Evolutionary conservation across 2,113 vertebrate species (phyloP), one percentile per base, ranked within the genome.

Genomic region (Sterrhoptilus dennistouni): DNA sequence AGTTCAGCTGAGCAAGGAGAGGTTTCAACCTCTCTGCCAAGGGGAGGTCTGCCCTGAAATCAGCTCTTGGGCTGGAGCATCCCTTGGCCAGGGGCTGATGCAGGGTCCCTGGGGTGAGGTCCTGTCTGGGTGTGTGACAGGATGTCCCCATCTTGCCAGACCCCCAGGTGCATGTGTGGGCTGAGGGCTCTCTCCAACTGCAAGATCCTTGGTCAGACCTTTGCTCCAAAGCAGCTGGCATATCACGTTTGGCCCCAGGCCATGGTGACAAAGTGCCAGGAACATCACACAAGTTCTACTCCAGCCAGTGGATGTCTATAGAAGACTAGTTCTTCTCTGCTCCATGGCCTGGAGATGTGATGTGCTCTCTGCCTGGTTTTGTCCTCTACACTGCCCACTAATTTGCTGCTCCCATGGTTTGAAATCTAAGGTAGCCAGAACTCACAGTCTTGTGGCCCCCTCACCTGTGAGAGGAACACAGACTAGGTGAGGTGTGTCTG

Each of bases 211-310:
- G 1, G 5, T 23, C 56, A 35, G 21, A 82, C 1, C 53, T 25
- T 45, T 7, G 17, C 60, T 49, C 83, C 69, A 2, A 2, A n/a
- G n/a, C 28, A 81, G 35, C 17, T 5, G 2, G 33, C 1, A 0
- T 29, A 7, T n/a, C 11, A 2, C 20, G 59, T 38, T 68, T 6
- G 8, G 22, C 38, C 20, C 12, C 0, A 2, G 22, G 36, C 12
- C 0, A 1, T 0, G 1, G 47, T 5, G 4, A 14, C 5, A 29
- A 40, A 56, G 8, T 6, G 11, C 33, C 47, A 38, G 56, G 33
- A 54, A 33, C n/a, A 8, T 22, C 3, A 0, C 27, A 6, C 0
- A 0, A 50, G 7, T 31, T 59, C 45, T 65, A 3, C 50, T 53
- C 36, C 11, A 5, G 44, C 12, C 52, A 7, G 12, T 4, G 45